A percentile compares a stretch with the other conserved stretches of the same genome.
Conservation (phyloP, 2,797 vertebrate genomes). For the Gobio occitaniae region DNA sequence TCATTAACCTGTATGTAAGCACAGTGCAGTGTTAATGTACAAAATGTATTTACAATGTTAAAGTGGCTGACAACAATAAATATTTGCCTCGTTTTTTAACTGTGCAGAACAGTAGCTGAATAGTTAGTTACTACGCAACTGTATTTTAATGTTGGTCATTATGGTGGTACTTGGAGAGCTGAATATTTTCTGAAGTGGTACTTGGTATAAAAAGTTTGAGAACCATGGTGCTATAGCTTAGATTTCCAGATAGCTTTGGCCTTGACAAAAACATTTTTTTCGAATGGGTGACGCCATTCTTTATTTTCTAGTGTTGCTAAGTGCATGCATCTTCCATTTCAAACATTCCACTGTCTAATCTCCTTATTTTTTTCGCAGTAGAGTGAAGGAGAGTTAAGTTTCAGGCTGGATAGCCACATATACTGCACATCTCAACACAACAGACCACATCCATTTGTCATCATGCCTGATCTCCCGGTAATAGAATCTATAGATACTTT, state of each 20-base stretch:
- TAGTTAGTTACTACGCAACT: too few species aligned
- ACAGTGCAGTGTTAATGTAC: too few species aligned
- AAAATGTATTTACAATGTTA: too few species aligned
- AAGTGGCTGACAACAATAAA: too few species aligned
- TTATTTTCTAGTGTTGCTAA: neutral
- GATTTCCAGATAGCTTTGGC: neutral
- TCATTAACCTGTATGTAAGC: too few species aligned
- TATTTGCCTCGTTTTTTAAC: too few species aligned
- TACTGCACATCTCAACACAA: slow-evolving; percentile 7
- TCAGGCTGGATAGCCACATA: neutral
- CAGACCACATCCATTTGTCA: slow-evolving; percentile 27
- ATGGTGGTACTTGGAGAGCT: too few species aligned
- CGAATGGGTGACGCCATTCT: neutral
- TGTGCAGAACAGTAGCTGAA: too few species aligned
- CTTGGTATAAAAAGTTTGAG: too few species aligned
- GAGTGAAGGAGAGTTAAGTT: neutral
- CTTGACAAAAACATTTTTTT: neutral
- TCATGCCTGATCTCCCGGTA: neutral
- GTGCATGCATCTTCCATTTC: neutral
- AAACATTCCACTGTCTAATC: neutral
- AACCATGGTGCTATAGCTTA: neutral
- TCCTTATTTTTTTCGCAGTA: neutral
- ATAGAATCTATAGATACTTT: slow-evolving; percentile 15
- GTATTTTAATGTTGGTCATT: too few species aligned
- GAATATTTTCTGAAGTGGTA: too few species aligned